Conservation (phyloP, 2,797 vertebrate species). For the Spondyliosoma cantharus region DNA sequence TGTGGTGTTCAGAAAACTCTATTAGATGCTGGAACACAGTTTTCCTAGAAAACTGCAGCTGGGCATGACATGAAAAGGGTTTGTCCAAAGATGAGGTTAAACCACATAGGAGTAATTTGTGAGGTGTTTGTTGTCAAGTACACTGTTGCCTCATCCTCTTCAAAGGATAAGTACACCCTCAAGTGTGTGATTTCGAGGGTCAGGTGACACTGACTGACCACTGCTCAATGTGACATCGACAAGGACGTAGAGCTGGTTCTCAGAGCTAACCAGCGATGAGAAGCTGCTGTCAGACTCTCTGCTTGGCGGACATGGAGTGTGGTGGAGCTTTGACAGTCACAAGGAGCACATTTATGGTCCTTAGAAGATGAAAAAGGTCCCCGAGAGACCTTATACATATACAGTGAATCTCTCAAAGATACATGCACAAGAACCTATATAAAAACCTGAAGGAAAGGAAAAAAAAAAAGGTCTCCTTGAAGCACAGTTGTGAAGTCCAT, state of each 20-base stretch:
- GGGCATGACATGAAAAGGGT: slow-evolving; percentile 15
- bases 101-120: neutral
- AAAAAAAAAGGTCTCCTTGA: no score
- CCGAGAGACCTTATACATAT: no score
- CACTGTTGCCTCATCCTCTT: neutral
- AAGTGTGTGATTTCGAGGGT: neutral
- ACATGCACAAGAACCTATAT: no score
- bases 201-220: neutral
- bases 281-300: neutral
- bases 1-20: slow-evolving; percentile 16
- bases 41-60: slow-evolving; percentile 14
- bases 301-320: neutral
- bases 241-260: neutral
- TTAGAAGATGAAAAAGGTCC: no score
- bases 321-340: neutral
- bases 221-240: neutral
- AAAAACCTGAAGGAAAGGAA: no score
- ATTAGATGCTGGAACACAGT: slow-evolving; percentile 26
- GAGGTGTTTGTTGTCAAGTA: neutral
- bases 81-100: slow-evolving; percentile 15
- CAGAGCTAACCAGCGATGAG: neutral
- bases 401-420: no score
- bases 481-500: no score
- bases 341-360: neutral
- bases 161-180: no score